Base-by-base conservation (phyloP, 2,888 invertebrate species). In the Tetanocera ferruginea region DNA sequence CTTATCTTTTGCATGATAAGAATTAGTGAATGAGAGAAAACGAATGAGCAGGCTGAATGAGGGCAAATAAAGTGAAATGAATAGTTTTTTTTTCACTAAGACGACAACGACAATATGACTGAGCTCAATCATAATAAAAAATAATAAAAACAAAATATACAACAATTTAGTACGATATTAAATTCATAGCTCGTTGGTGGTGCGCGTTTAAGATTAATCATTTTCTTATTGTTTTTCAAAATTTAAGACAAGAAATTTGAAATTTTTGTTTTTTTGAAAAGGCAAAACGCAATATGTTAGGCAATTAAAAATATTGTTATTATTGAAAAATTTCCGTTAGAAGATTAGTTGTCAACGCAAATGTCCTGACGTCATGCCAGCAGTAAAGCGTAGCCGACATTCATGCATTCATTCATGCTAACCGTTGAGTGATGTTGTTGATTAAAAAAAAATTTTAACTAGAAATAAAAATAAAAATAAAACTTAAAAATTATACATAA, bases 1-100 rank as follows among this genome's bases (percentile, higher is more conserved):
- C 75, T 75, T 75, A 75, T 75, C 66, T 75, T 34, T 62, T 3
- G 25, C 23, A 57, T 55, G 75, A 75, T 75, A 75, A 75, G 75
- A 66, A 75, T 43, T 37, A 28, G 1, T 72, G 57, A 64, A 31
- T 51, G 66, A 64, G 51, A 74, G 74, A 51, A 37, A 23, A 37
- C 11, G 57, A 37, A 34, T 11, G 37, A 57, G 55, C 37, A 23
- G 5, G 25, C 25, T 57, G 49, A 57, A 37, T 71, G 37, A 72
- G 25, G 6, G n/a, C 28, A 37, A 57, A 69, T 23, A 69, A 57
- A 17, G 19, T 8, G 37, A 72, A 67, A 34, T 19, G 43, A 67
- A 28, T 60, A 60, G 17, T 69, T 14, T 49, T 69, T 14, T 49
- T 43, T 43, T 2, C 49, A 69, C 25, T 51, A 28, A 69, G n/a